These are phyloP conservation scores for Apocrypta bakeri DNA, from an alignment of 1,140 invertebrate genomes.

Conservation along the genomic window DNA sequence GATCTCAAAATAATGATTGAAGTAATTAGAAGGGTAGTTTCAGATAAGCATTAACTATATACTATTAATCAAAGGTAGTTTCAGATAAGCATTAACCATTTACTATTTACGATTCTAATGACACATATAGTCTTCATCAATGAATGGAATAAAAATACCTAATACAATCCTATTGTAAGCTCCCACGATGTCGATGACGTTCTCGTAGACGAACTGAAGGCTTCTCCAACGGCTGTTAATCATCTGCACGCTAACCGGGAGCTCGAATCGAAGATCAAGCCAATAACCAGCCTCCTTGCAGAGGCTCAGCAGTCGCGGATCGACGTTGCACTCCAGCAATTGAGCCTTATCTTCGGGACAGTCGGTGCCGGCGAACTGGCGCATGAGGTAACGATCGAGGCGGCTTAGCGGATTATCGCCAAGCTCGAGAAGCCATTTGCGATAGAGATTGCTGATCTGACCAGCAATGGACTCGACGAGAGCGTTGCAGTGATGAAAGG, in stretches of 20 bases:
- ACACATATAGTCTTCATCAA: too few species aligned
- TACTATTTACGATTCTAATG: too few species aligned
- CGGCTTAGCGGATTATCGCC: conserved; percentile 77
- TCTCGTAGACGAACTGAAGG: conserved; percentile 76
- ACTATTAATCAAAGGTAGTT: too few species aligned
- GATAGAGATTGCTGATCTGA: conserved; percentile 78
- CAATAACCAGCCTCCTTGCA: conserved; percentile 83
- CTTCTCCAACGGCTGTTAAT: conserved; percentile 69
- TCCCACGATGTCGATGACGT: conserved; percentile 82
- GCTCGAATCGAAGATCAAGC: conserved; percentile 79
- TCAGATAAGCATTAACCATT: too few species aligned
- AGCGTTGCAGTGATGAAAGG: not conserved
- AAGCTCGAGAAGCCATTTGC: conserved; percentile 78
- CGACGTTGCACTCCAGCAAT: conserved; percentile 86
- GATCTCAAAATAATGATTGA: too few species aligned
- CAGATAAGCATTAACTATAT: too few species aligned
- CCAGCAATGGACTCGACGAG: conserved; percentile 61
- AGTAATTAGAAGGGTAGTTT: too few species aligned
- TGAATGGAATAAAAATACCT: conserved; percentile 75
- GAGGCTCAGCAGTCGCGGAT: conserved; percentile 77
- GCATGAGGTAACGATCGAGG: conserved; percentile 83
- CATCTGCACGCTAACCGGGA: conserved; percentile 76
- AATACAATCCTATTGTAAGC: conserved; percentile 80
- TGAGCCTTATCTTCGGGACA: conserved; percentile 71
- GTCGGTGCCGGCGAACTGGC: conserved; percentile 82